phyloP scores from a whole-genome alignment of 1,140 invertebrate genomes.

The Aphidius gifuensis region DNA sequence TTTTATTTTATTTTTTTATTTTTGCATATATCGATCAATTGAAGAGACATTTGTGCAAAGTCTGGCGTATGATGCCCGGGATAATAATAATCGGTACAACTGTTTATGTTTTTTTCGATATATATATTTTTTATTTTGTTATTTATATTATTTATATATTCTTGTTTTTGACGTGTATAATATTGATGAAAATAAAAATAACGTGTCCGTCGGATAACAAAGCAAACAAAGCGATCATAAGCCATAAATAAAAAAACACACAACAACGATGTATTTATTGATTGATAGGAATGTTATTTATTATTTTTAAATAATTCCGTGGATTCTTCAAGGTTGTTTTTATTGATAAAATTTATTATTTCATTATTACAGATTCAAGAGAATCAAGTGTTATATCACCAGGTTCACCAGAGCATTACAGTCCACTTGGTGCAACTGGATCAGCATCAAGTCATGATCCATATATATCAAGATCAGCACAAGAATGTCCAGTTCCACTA shows the following conservation, averaged over 20 bases:
- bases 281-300: no score
- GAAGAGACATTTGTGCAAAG: constrained; percentile 35
- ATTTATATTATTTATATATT: neutral
- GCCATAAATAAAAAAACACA: no score
- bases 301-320: no score
- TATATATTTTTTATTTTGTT: neutral
- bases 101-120: constrained; percentile 19
- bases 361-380: constrained; percentile 43
- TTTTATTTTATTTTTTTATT: constrained; percentile 10
- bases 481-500: constrained; percentile 46
- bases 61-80: constrained; percentile 27
- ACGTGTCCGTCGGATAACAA: no score
- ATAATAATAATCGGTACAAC: constrained; percentile 20
- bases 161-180: neutral
- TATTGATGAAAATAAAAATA: no score
- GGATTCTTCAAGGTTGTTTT: neutral
- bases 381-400: constrained; percentile 54
- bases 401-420: constrained; percentile 52
- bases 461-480: constrained; percentile 45
- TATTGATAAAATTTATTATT: neutral
- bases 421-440: constrained; percentile 46
- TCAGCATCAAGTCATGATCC: constrained; percentile 49
- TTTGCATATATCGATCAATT: no score
- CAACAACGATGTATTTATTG: no score
- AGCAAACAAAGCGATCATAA: no score